These are phyloP conservation scores for Hyposoter didymator DNA, from an alignment of 2,888 invertebrate genomes.

Conservation along the genomic window DNA sequence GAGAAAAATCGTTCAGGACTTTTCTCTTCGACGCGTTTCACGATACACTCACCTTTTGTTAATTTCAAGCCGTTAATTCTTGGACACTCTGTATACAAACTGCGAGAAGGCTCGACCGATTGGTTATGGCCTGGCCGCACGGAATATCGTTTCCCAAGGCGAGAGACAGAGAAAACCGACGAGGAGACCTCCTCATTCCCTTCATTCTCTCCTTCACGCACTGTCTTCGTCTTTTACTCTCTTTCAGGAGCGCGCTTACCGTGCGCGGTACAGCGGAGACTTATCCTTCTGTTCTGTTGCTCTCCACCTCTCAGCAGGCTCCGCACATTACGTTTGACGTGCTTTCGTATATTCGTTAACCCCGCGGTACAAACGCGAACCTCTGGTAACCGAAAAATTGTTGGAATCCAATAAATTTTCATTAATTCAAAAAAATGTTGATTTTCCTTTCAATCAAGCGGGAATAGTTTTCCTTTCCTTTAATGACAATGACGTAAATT, in stretches of 20 bases:
- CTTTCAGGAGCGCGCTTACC: conserved; percentile 32
- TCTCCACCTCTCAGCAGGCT: conserved; percentile 1
- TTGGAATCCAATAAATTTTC: background rate
- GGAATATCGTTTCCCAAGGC: conserved; percentile 70
- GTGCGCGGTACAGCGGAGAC: conserved; percentile 9
- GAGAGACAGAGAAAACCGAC: conserved; percentile 60
- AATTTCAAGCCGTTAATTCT: background rate
- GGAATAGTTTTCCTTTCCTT: background rate
- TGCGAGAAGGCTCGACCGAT: conserved; percentile 68
- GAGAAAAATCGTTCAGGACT: background rate
- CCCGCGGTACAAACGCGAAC: conserved; percentile 23
- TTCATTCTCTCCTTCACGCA: conserved; percentile 21
- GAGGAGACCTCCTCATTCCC: conserved; percentile 35
- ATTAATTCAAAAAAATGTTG: background rate
- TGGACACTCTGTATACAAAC: conserved; percentile 29
- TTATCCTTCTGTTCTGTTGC: background rate
- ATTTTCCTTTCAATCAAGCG: background rate
- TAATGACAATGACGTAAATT: background rate
- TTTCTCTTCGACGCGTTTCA: background rate
- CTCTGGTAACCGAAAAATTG: background rate
- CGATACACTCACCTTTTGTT: background rate
- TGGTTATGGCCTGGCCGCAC: conserved; percentile 71
- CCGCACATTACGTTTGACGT: conserved; percentile 24
- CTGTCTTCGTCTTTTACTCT: conserved; percentile 2
- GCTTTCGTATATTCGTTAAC: conserved; percentile 41